Evolutionary conservation across 2,888 invertebrate genomes (phyloP), one percentile per base, ranked within the genome.

Genomic region (Pseudanteris insignis): DNA sequence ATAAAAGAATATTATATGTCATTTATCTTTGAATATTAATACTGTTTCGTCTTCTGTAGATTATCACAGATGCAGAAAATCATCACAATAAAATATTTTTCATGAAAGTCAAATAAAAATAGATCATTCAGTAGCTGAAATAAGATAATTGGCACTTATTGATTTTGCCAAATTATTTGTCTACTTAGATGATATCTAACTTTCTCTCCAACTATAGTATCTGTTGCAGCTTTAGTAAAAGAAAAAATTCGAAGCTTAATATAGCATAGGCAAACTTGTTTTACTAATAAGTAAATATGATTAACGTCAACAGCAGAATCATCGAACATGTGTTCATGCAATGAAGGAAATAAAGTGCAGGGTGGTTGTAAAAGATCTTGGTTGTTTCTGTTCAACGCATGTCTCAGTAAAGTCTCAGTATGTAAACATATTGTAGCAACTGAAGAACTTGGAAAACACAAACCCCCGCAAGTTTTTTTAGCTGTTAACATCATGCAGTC

Each of bases 241-340:
- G 50, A 12, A 33, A 33, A 41, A 28, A 51, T 9, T 10, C 50
- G n/a, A 2, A 51, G 9, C n/a, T 51, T 26, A 2, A 51, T 28
- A 11, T 51, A 51, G 3, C 15, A 18, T 26, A 32, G 21, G 6
- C 50, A 50, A n/a, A 50, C 24, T 32, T 33, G 33, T 25, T 40
- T 50, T 1, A 33, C 15, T 8, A 51, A 15, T 4, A 34, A 33
- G 10, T 51, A 33, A 6, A 41, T 10, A 14, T 51, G 41, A 28
- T 51, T 51, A 8, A 28, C 15, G 1, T 37, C 48, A n/a, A 21
- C 11, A 24, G 28, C 8, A 7, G 38, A 28, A 5, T 38, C 34
- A 13, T 62, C 57, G 26, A 46, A 46, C 25, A 57, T 28, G 26
- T 62, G 57, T 2, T 62, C 51, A 15, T 38, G 11, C 7, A 40